These are phyloP conservation scores for Halocynthia aurantium DNA, from an alignment of 23 tunicate species.

Conservation along the genomic window DNA sequence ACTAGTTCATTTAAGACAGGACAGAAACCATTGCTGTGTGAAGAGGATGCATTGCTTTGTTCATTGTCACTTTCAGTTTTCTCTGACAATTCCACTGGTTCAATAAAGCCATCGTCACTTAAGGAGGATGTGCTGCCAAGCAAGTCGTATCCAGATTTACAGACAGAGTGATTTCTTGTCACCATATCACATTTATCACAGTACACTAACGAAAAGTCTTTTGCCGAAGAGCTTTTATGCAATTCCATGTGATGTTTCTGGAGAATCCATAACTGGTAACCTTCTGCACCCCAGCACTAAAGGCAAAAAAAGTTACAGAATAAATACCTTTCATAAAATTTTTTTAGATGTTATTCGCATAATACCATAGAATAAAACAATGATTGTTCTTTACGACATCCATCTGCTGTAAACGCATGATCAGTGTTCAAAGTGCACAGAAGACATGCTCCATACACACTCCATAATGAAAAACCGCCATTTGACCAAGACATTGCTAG, in stretches of 20 bases:
- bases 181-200: too few species aligned
- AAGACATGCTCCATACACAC: conserved; percentile 96
- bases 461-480: conserved; percentile 92
- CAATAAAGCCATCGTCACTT: conserved; percentile 13
- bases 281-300: conserved; percentile 97
- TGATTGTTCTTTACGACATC: conserved; percentile 42
- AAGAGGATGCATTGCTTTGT: neutral
- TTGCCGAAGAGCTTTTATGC: too few species aligned
- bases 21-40: too few species aligned
- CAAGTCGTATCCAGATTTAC: neutral
- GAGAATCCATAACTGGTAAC: conserved; percentile 82
- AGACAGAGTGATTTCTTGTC: too few species aligned
- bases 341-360: neutral
- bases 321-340: neutral
- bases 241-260: neutral
- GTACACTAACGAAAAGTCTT: too few species aligned
- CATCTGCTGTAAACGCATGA: conserved; percentile 55
- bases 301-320: conserved; percentile 4
- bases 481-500: conserved; percentile 77
- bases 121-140: neutral
- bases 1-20: conserved; percentile 15
- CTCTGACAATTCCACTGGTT: neutral
- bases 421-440: conserved; percentile 77
- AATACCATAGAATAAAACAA: conserved; percentile 76
- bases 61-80: neutral